A percentile compares a stretch with the other conserved stretches of the same genome.
phyloP scores from a whole-genome alignment of 2,888 invertebrate species.

The Vandiemenella viatica region DNA sequence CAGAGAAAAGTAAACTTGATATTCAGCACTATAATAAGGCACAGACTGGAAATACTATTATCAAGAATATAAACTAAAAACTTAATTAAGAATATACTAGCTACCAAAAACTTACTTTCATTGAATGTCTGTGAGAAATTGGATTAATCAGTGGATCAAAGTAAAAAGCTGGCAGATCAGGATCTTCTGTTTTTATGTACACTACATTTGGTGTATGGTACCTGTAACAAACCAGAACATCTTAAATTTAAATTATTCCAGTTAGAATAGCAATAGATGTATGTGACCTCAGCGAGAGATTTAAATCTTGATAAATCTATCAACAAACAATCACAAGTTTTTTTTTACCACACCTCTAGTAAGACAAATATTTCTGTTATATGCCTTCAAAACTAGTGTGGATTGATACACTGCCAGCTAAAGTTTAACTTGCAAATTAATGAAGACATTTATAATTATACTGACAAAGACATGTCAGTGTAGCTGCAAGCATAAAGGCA shows the following conservation, averaged over 20 bases:
- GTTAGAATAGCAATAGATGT: neutral
- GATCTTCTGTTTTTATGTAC: slow-evolving; percentile 99
- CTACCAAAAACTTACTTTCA: slow-evolving; percentile 40
- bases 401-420: too few relatives aligned
- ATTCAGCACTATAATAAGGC: too few relatives aligned
- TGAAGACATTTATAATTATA: too few relatives aligned
- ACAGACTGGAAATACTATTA: too few relatives aligned
- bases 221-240: slow-evolving; percentile 37
- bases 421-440: too few relatives aligned
- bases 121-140: slow-evolving; percentile 84
- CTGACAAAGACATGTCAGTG: too few relatives aligned
- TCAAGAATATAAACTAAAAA: too few relatives aligned
- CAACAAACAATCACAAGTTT: slow-evolving; percentile 28
- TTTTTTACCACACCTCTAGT: slow-evolving; percentile 43
- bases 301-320: slow-evolving; percentile 9
- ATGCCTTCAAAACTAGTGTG: slow-evolving; percentile 9
- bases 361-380: slow-evolving; percentile 21
- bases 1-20: too few relatives aligned
- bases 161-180: slow-evolving; percentile 97
- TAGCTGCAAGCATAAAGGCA: too few relatives aligned
- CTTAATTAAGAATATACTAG: too few relatives aligned
- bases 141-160: slow-evolving; percentile 99
- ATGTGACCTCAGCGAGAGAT: slow-evolving; percentile 15
- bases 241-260: neutral
- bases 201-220: slow-evolving; percentile 99